Percentiles rank a stretch among this genome's conserved stretches.
These are phyloP conservation scores for Scaptomyza parva DNA, from an alignment of 2,888 invertebrate species.

Conservation along the genomic window DNA sequence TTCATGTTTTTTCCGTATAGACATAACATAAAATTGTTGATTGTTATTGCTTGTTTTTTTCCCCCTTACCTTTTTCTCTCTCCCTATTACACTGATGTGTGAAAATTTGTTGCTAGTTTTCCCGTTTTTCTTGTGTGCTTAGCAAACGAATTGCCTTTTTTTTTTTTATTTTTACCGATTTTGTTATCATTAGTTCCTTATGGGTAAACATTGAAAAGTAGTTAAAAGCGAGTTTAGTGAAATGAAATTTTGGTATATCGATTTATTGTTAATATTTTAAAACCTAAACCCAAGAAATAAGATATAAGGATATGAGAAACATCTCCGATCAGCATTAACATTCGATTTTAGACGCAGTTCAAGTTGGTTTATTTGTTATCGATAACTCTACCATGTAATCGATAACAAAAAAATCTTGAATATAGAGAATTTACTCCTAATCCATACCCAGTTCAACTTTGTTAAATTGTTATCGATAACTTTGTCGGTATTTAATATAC, in stretches of 20 bases:
- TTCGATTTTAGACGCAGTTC: no score
- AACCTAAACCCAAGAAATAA: no score
- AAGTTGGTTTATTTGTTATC: no score
- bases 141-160: conserved; percentile 25
- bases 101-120: conserved; percentile 20
- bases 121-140: conserved; percentile 1
- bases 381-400: no score
- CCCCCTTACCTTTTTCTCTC: neutral
- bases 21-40: conserved; percentile 34
- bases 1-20: conserved; percentile 37
- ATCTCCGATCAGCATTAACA: no score
- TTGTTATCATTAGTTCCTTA: no score
- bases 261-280: neutral
- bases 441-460: no score
- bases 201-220: neutral
- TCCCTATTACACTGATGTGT: conserved; percentile 39
- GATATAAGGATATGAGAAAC: no score
- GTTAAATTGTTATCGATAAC: no score
- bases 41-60: conserved; percentile 33
- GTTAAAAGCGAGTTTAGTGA: neutral
- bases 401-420: no score
- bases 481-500: no score
- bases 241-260: neutral
- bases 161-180: neutral
- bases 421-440: no score